phyloP scores from a whole-genome alignment of 2,888 invertebrate species.

The Mythimna loreyi region DNA sequence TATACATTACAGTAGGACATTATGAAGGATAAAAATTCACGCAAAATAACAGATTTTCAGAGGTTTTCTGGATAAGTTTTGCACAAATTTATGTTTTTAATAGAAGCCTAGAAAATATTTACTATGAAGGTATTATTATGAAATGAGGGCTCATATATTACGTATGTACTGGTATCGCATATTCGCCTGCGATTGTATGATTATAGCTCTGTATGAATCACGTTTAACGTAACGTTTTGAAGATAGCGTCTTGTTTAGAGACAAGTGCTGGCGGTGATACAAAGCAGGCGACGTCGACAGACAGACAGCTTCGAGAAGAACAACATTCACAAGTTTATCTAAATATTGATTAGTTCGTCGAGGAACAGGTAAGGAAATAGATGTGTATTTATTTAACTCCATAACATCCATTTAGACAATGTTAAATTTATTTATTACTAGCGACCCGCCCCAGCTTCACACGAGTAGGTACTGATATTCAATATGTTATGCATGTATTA shows the following conservation, averaged over 20 bases:
- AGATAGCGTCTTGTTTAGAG: conserved; percentile 52
- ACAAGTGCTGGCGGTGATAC: conserved; percentile 49
- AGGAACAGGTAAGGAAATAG: not conserved
- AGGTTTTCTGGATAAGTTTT: no score
- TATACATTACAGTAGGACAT: no score
- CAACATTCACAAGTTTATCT: conserved; percentile 44
- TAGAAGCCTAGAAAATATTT: no score
- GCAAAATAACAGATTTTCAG: no score
- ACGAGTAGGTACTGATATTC: no score
- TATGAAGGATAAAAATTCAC: no score
- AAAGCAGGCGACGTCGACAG: conserved; percentile 46
- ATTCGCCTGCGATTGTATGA: conserved; percentile 3
- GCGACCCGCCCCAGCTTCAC: no score
- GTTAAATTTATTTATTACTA: not conserved
- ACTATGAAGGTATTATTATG: no score
- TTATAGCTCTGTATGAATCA: conserved; percentile 34
- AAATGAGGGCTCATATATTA: no score
- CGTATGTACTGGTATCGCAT: conserved; percentile 3
- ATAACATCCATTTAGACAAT: not conserved
- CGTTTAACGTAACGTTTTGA: conserved; percentile 23
- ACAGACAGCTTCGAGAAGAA: conserved; percentile 42
- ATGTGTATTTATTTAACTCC: not conserved
- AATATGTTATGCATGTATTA: no score
- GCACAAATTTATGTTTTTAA: no score
- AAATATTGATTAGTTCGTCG: conserved; percentile 46